Percentiles rank a stretch among this genome's conserved stretches.
These are phyloP conservation scores for Spisula solida DNA, from an alignment of 2,888 invertebrate species.

Conservation along the genomic window DNA sequence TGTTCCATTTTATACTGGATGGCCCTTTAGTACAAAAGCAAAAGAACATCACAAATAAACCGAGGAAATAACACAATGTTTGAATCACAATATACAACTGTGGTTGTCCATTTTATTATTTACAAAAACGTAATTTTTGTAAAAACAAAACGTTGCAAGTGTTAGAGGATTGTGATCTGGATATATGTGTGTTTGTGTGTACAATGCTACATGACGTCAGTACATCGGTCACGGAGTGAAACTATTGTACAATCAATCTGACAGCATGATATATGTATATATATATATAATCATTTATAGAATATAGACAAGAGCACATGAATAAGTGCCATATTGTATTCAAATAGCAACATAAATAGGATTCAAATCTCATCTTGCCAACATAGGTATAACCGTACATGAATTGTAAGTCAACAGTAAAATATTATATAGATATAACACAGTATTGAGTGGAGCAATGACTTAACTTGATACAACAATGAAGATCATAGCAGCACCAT, in stretches of 20 bases:
- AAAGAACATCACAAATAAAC: constrained; percentile 11
- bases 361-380: not conserved
- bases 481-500: not conserved
- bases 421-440: constrained; percentile 12
- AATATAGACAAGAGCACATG: constrained; percentile 6
- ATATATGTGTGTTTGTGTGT: not conserved
- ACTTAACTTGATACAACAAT: not conserved
- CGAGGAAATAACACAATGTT: not conserved
- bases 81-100: constrained; percentile 17
- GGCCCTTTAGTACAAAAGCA: not conserved
- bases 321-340: constrained; percentile 9
- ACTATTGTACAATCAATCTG: not conserved
- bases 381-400: not conserved
- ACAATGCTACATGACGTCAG: not conserved
- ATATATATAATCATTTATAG: constrained; percentile 15
- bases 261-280: constrained; percentile 19
- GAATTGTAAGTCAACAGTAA: not conserved
- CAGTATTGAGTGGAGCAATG: not conserved
- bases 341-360: constrained; percentile 19
- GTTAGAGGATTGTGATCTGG: not conserved
- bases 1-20: not conserved
- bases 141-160: not conserved
- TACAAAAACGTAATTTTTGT: not conserved
- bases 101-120: too few relatives aligned
- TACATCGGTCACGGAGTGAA: not conserved